Conservation (phyloP, 1,140 invertebrate species). For the Aphis gossypii region DNA sequence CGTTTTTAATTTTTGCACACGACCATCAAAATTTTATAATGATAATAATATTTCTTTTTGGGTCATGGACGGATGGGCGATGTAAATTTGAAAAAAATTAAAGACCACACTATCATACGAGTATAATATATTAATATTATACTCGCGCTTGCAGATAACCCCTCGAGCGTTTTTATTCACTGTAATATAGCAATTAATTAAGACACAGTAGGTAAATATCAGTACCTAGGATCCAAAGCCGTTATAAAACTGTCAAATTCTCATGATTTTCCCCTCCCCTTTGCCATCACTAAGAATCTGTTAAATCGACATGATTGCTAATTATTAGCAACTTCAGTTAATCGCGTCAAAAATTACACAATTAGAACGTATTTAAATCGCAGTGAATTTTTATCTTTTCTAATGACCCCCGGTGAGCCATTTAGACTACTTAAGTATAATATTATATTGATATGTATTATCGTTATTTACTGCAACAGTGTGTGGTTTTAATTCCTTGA, state of each 20-base stretch:
- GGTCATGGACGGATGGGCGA: constrained; percentile 5
- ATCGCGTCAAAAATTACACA: background rate
- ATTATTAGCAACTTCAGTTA: background rate
- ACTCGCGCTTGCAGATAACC: background rate
- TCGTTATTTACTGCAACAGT: background rate
- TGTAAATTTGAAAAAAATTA: background rate
- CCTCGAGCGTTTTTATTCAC: background rate
- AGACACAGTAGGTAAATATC: background rate
- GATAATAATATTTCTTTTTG: background rate
- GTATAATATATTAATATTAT: background rate
- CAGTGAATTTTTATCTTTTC: background rate
- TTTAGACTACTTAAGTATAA: background rate
- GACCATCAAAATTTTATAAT: background rate
- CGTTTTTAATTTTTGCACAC: background rate
- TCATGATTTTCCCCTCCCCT: background rate
- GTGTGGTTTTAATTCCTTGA: background rate
- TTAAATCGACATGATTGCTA: background rate
- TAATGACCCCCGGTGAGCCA: background rate
- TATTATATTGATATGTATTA: background rate
- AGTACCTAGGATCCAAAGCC: background rate
- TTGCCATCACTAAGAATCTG: background rate
- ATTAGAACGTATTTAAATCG: constrained; percentile 1
- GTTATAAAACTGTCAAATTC: constrained; percentile 25
- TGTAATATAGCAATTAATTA: background rate
- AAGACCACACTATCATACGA: background rate